Evolutionary conservation across 92 coral and sea anemone species (phyloP), one percentile per base, ranked within the genome.

Genomic region (Umimayanthus kanabou): DNA sequence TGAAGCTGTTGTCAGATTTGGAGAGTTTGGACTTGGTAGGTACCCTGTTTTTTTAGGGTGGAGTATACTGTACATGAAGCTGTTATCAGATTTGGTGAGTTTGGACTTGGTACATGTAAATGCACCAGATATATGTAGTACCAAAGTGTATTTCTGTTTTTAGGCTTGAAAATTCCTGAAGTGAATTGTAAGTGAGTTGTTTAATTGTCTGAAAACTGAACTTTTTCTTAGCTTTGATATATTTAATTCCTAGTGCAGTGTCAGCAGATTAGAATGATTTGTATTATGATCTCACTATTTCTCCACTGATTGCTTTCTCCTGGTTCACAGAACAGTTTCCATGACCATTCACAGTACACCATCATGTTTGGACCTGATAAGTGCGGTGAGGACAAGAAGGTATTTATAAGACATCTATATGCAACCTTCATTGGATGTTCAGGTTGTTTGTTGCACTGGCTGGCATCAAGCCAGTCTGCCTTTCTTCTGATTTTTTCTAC

Each of bases 291-390:
- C 58, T 53, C 53, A 10, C 49, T 55, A 22, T 71, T 76, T 39
- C 53, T 26, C 77, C 14, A 47, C 6, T 67, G n/a, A 22, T 39
- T 39, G 22, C 4, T 6, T 20, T 9, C 57, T 28, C 70, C 43
- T 70, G 55, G 11, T 80, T 57, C 76, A 20, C 89, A 97, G 99
- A 95, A 93, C 73, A 70, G 89, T 69, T 97, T 97, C 77, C 96
- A 94, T 49, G 99, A 95, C 90, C 94, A 90, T 65, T 90, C 96
- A 16, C 95, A 93, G 8, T 97, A 97, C 85, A 92, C 98, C 49
- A 97, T 97, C 72, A 97, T 97, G 99, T 97, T 97, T 95, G 99
- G 99, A 29, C 99, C 99, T 26, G 99, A 97, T 91, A 97, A 97
- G 70, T 97, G 99, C 80, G 99, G 99, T 18, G 97, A 91, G 72